phyloP scores from a whole-genome alignment of 2,797 vertebrate genomes.

The Rhinella marina region DNA sequence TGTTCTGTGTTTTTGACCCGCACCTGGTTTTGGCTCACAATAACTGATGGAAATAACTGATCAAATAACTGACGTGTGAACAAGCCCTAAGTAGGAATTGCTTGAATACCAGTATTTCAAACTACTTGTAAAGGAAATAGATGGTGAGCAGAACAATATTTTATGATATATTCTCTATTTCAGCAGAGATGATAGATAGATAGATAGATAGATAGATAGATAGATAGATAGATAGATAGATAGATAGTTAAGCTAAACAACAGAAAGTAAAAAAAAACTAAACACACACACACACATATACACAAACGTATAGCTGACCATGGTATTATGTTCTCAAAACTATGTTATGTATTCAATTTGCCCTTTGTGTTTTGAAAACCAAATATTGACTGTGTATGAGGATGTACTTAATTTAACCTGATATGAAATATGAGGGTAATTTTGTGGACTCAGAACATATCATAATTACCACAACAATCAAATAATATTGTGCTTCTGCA shows the following conservation, averaged over 20 bases:
- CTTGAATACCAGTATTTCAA: neutral
- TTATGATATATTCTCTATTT: neutral
- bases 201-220: neutral
- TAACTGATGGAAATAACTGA: no score
- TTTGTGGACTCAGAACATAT: no score
- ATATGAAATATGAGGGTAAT: slow-evolving; percentile 23
- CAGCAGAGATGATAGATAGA: neutral
- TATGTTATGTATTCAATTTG: neutral
- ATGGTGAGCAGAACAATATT: neutral
- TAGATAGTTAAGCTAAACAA: neutral
- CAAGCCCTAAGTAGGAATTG: neutral
- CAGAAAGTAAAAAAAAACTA: no score
- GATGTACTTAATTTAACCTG: slow-evolving; percentile 18
- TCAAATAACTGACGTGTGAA: no score
- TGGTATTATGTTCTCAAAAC: no score
- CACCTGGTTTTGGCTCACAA: no score
- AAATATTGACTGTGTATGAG: neutral
- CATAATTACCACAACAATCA: no score
- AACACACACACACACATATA: no score
- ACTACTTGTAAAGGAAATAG: neutral
- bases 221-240: neutral
- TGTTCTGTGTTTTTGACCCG: no score
- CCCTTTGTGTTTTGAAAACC: neutral
- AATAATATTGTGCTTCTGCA: no score
- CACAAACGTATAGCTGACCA: no score